Evolutionary conservation across 2,888 invertebrate species (phyloP), one percentile per base, ranked within the genome.

Genomic region (Acronicta alni): DNA sequence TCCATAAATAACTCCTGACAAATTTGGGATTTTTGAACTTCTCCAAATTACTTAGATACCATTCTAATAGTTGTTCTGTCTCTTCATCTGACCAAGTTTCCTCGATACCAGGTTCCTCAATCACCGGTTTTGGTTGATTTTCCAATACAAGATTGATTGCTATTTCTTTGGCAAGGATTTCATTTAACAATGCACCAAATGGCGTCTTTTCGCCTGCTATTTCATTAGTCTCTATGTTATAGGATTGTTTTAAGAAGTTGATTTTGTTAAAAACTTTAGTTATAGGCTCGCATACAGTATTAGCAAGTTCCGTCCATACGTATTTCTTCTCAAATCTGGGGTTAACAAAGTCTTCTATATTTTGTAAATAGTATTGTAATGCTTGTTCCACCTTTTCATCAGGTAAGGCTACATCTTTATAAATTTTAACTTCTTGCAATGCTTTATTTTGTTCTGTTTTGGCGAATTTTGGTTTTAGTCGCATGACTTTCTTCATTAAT

Each of bases 21-120:
- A 84, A 92, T 69, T 92, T 92, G 0, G 93, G 91, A 51, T 92
- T 92, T 58, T 93, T 94, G 60, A 94, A 94, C 63, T 92, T 92
- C 1, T 93, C 92, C 68, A 93, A 81, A 77, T 93, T 91, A 0
- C 86, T 84, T 53, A 93, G 68, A 74, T 93, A 94, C 93, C 93
- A 93, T 7, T 84, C 84, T 9, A 93, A 44, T 0, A 94, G 79
- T 17, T 84, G 80, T 56, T 91, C 90, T 0, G 77, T 85, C 69
- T 92, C 89, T 0, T 87, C 84, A 43, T 92, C 90, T 0, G 83
- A 78, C 92, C 93, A 94, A 1, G 58, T 26, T 30, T 81, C 81
- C 30, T 87, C 83, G 3, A 79, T 67, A 5, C 56, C 57, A 0
- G 67, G 17, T 66, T 82, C 79, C 32, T 81, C 74, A 12, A 77